Conservation (phyloP, 2,797 vertebrate species). For the Aulostomus chinensis region DNA sequence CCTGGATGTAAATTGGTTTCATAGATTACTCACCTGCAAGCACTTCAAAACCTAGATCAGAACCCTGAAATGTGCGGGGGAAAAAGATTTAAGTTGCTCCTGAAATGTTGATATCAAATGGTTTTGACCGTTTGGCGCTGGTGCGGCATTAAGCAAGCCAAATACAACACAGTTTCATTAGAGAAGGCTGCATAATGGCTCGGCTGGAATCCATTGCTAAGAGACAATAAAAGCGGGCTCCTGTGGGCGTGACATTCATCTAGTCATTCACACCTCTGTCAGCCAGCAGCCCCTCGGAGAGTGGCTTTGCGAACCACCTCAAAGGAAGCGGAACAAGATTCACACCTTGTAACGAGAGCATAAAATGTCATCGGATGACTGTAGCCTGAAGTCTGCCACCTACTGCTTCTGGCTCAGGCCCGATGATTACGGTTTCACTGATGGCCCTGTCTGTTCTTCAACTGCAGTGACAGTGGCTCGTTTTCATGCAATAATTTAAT, state of each 20-base stretch:
- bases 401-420: slow-evolving; percentile 22
- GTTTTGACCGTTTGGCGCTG: slow-evolving; percentile 23
- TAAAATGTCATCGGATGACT: slow-evolving; percentile 47
- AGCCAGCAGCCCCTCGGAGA: slow-evolving; percentile 52
- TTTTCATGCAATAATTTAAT: slow-evolving; percentile 53
- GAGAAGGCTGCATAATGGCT: slow-evolving; percentile 23
- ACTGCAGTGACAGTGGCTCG: slow-evolving; percentile 9
- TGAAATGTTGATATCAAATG: slow-evolving; percentile 26
- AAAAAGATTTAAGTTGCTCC: slow-evolving; percentile 9
- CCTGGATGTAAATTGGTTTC: slow-evolving; percentile 6
- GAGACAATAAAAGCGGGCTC: slow-evolving; percentile 49
- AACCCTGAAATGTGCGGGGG: not conserved
- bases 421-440: slow-evolving; percentile 19
- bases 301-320: slow-evolving; percentile 1
- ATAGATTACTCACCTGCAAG: slow-evolving; percentile 15
- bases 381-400: slow-evolving; percentile 41
- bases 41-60: slow-evolving; percentile 2
- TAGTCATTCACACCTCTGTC: slow-evolving; percentile 58
- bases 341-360: slow-evolving; percentile 44
- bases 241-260: slow-evolving; percentile 57
- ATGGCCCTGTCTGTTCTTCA: slow-evolving; percentile 21
- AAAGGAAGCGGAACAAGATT: slow-evolving; percentile 35
- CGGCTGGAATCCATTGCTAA: slow-evolving; percentile 19
- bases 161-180: slow-evolving; percentile 33
- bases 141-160: slow-evolving; percentile 3